Evolutionary conservation across 2,797 vertebrate genomes (phyloP), one percentile per base, ranked within the genome.

Genomic region (Scomberomorus guttatus): DNA sequence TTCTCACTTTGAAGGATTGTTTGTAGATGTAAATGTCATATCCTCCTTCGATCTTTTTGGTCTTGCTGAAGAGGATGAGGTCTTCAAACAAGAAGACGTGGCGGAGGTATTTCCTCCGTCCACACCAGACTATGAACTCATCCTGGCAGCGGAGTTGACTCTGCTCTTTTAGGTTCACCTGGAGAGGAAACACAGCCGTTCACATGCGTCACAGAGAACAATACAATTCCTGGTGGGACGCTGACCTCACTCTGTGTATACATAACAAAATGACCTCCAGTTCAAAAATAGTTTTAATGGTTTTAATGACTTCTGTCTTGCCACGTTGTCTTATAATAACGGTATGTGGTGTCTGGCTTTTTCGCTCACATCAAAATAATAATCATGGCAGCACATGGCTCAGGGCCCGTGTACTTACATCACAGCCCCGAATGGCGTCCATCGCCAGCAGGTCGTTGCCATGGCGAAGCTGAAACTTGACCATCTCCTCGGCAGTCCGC

Each of bases 101-200:
- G 2, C 97, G 95, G 65, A 96, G 94, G 88, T 96, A 96, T 86
- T 97, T 97, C 90, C 93, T 97, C 57, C 97, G 95, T 55, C 96
- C 96, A 22, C 96, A 96, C 94, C 95, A 97, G 59, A 97, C 94
- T 15, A 96, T 92, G 87, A 97, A 97, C 92, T 97, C 96, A 44
- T 97, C 97, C 91, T 96, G 96, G 88, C 95, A 96, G 68, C 95
- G 94, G 73, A 97, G 95, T 34, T 95, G 96, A 71, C 96, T 96
- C 88, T 98, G 96, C 57, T 97, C 96, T 86, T 97, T 97, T 15
- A 97, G 87, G 88, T 97, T 96, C 77, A 97, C 97, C 97, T 97
- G 82, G 13, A 90, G 59, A 90, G 85, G 88, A 92, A 93, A 76
- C 84, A 37, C 10, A 18, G 68, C 3, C 12, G 27, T 75, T 81